Percentiles rank a stretch among this genome's conserved stretches.
phyloP scores from a whole-genome alignment of 2,113 vertebrate species.

The Elaphurus davidianus region DNA sequence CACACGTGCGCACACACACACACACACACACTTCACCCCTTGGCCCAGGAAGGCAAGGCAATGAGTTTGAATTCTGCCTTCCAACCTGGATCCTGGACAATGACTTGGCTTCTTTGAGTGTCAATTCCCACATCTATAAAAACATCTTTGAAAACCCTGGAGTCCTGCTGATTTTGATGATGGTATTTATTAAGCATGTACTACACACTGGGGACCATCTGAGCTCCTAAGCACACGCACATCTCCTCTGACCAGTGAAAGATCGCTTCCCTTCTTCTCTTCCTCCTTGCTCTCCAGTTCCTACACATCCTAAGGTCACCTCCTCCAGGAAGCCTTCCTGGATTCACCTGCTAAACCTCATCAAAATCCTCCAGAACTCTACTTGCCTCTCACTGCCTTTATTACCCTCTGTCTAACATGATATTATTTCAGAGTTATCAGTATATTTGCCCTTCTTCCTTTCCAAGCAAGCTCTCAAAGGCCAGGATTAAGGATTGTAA shows the following conservation, averaged over 20 bases:
- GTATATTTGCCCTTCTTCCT: background rate
- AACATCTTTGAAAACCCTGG: background rate
- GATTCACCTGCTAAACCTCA: background rate
- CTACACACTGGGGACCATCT: background rate
- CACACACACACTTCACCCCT: rapidly evolving
- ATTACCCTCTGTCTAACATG: background rate
- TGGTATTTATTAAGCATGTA: background rate
- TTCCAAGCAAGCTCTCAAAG: background rate
- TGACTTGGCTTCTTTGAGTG: background rate
- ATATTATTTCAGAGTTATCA: background rate
- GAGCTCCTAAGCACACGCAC: too few relatives aligned
- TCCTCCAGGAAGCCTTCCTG: background rate
- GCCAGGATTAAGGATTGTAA: background rate
- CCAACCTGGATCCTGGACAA: background rate
- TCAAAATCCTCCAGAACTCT: background rate
- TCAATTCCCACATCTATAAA: background rate
- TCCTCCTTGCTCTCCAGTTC: background rate
- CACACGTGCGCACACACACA: rapidly evolving
- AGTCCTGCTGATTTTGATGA: background rate
- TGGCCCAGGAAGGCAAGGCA: background rate
- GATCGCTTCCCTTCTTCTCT: background rate
- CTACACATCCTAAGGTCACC: background rate
- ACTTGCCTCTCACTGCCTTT: background rate
- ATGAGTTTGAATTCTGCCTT: background rate
- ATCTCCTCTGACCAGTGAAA: background rate